Evolutionary conservation across 2,113 vertebrate species (phyloP), one percentile per base, ranked within the genome.

Genomic region (Xiphorhynchus elegans): DNA sequence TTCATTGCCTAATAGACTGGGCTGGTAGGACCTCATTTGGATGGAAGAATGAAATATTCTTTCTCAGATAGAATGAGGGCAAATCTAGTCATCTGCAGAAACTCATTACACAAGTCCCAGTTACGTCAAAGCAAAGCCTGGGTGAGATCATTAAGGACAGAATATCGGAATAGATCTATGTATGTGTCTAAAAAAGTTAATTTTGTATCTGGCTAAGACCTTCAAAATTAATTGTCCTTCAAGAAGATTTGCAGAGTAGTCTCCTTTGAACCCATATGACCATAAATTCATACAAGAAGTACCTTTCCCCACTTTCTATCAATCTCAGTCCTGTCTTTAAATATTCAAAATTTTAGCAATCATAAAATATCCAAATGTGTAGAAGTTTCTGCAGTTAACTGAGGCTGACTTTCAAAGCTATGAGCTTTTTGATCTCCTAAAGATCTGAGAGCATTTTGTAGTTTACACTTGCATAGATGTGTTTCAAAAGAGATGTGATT

Each of bases 371-470:
- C 90, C 67, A 97, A 94, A 97, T 74, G 72, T 95, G 94, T 97
- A 87, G 21, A 92, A 84, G 53, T 76, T 97, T 87, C 63, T 94
- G 20, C 24, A 85, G 73, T 97, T 97, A 95, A 72, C 69, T 53
- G 42, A 86, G 28, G 33, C 86, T 96, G 85, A 82, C 62, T 97
- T 97, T 94, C 59, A 95, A 96, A 96, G 55, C 26, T 86, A 70
- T 49, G 19, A 95, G 53, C 9, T 67, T 90, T 96, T 94, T 94
- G 84, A 97, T 97, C 90, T 80, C 17, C 46, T 49, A 94, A 96
- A 97, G 91, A 94, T 97, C 92, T 96, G 77, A 95, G 95, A 82
- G 80, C 69, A 95, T 93, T 95, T 95, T 96, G 76, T 95, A 92
- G 69, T 95, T 96, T 96, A 94, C 72, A 73, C 63, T 89, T 76